Evolutionary conservation across 53 echinoderm and acorn worm species (phyloP), one percentile per base, ranked within the genome.

Genomic region (Paracentrotus lividus): DNA sequence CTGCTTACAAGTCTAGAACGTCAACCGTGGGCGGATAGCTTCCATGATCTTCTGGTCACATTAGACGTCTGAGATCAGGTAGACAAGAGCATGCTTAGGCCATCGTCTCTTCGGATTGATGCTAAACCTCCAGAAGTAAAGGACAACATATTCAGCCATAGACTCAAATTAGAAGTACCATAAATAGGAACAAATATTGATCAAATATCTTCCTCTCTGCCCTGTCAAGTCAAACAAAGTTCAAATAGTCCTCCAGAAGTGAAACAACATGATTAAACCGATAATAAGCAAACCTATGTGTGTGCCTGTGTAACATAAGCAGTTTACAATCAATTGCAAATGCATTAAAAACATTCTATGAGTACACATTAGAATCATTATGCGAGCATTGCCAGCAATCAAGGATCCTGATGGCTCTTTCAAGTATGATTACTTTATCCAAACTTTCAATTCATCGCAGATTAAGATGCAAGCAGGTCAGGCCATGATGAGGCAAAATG

Each of bases 11-110:
- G 85, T 86, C 52, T n/a, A n/a, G 31, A 97, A 96, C 49, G 95
- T 93, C 10, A 27, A 60, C 18, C 91, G 95, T 32, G 95, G 89
- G 93, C 77, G n/a, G 94, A 51, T 94, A 96, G 24, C 95, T 98
- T 0, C n/a, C 98, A 98, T 27, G 96, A 95, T 43, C 97, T 97
- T 57, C 95, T 98, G 95, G 81, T 31, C 95, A 95, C 78, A 96
- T 98, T 52, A 98, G 97, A 69, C 13, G 60, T 18, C 94, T 95
- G 81, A 95, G 89, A 84, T 2, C 33, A 1, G 51, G 34, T 89
- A 42, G 64, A 61, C 42, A n/a, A n/a, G n/a, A n/a, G n/a, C n/a
- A n/a, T n/a, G n/a, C n/a, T n/a, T n/a, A n/a, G n/a, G 89, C 5
- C 45, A 81, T 24, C n/a, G 47, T 47, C 47, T 47, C 47, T 26